phyloP scores from a whole-genome alignment of 2,113 vertebrate genomes.

The Hypanus sabinus region DNA sequence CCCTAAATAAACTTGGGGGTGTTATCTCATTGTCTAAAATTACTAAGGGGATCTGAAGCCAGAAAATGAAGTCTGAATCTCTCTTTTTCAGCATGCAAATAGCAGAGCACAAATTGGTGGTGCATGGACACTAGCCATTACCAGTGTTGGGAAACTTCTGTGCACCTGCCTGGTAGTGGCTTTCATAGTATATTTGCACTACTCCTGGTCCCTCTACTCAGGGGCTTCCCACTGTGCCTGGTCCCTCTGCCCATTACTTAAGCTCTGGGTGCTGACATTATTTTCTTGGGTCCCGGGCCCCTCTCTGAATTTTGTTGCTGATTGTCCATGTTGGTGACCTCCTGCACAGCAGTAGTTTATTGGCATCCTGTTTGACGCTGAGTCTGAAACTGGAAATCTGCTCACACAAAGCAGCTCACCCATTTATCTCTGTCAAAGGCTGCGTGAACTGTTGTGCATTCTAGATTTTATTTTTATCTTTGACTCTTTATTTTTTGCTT shows the following conservation, averaged over 20 bases:
- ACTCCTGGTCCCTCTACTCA: too few species aligned
- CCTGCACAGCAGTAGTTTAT: background rate
- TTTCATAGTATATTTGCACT: too few species aligned
- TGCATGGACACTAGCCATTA: background rate
- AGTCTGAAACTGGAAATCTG: background rate
- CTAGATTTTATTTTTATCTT: background rate
- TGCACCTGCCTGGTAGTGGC: background rate
- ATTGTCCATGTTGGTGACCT: too few species aligned
- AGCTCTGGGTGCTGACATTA: background rate
- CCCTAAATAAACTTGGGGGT: too few species aligned
- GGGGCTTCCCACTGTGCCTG: too few species aligned
- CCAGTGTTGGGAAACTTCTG: background rate
- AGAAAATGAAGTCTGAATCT: background rate
- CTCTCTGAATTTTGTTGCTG: too few species aligned
- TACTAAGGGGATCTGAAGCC: background rate
- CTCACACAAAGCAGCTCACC: background rate
- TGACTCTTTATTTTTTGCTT: too few species aligned
- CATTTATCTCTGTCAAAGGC: background rate
- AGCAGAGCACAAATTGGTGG: too few species aligned
- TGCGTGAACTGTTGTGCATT: background rate
- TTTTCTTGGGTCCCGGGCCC: too few species aligned
- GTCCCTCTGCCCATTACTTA: background rate
- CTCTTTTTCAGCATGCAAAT: background rate
- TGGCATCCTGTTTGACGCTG: background rate
- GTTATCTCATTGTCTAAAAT: background rate